These are phyloP conservation scores for Eulimnadia texana DNA, from an alignment of 1,140 invertebrate species.

Conservation along the genomic window DNA sequence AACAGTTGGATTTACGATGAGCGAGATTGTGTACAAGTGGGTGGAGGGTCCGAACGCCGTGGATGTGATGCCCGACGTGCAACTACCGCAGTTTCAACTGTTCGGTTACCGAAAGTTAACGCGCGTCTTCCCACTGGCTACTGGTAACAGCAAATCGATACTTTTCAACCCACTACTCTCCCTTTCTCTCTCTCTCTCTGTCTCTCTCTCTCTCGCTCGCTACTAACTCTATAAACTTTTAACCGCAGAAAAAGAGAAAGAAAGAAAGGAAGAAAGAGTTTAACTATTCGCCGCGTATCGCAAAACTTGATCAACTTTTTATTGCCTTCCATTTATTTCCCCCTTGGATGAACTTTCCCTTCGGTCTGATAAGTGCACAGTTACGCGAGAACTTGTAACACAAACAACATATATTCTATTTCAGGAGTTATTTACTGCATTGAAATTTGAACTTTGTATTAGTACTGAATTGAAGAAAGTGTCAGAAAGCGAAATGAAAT, in stretches of 20 bases:
- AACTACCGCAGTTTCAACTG: conserved; percentile 81
- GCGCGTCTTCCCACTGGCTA: conserved; percentile 18
- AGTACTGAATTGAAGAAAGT: not conserved
- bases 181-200: not conserved
- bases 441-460: not conserved
- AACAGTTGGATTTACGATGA: conserved; percentile 92
- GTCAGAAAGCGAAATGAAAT: not conserved
- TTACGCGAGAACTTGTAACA: not conserved
- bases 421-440: too few relatives aligned
- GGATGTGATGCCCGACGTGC: conserved; percentile 79
- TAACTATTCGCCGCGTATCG: too few relatives aligned
- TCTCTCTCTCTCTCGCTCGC: not conserved
- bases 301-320: not conserved
- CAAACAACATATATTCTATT: too few relatives aligned
- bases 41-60: conserved; percentile 82
- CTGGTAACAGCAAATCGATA: conserved; percentile 18
- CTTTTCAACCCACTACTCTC: not conserved
- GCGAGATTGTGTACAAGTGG: conserved; percentile 92
- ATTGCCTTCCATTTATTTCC: not conserved
- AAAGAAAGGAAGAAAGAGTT: too few relatives aligned
- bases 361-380: not conserved
- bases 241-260: not conserved
- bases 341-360: not conserved
- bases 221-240: not conserved
- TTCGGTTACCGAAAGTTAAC: conserved; percentile 25